Evolutionary conservation across 2,797 vertebrate species (phyloP), one percentile per base, ranked within the genome.

Genomic region (Synaphobranchus kaupii): DNA sequence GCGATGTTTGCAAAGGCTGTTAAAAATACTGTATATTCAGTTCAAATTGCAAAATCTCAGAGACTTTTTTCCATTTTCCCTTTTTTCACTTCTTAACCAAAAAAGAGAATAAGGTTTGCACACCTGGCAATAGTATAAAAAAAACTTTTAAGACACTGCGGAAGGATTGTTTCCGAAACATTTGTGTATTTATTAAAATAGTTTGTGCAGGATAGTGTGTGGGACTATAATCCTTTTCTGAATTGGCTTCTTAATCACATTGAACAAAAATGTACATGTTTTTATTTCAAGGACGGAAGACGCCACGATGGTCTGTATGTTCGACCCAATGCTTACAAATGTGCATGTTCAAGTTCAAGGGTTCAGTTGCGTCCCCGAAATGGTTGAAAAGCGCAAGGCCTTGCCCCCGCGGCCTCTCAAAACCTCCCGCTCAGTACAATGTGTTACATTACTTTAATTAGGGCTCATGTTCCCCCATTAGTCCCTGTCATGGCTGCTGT

Each of bases 381-480:
- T 20, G 39, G 76, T n/a, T 81, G 44, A 10, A 84, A 71, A 52
- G n/a, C 12, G 3, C 12, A 25, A 83, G 54, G 52, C 15, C 20
- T 87, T 87, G 87, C 86, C 66, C 88, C 52, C 82, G 87, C 85
- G 48, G 66, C 85, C 89, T 68, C 6, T 73, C 87, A 86, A 88
- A 88, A 91, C 90, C 91, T 90, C 90, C 90, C 89, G 89, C 92
- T 92, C 89, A 91, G 91, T 91, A 87, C 87, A 83, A 87, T 78
- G 88, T 91, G 92, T 82, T 89, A 89, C 91, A 89, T 93, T 93
- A 92, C 92, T 91, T 93, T 93, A 95, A 95, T 95, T 92, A 95
- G 92, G 58, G 83, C 92, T 91, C 92, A 94, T 91, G 93, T 95
- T 94, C 91, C 88, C 94, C 90, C 92, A 92, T 94, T 93, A 93